Evolutionary conservation across 2,888 invertebrate species (phyloP), one percentile per base, ranked within the genome.

Genomic region (Mystacides longicornis): DNA sequence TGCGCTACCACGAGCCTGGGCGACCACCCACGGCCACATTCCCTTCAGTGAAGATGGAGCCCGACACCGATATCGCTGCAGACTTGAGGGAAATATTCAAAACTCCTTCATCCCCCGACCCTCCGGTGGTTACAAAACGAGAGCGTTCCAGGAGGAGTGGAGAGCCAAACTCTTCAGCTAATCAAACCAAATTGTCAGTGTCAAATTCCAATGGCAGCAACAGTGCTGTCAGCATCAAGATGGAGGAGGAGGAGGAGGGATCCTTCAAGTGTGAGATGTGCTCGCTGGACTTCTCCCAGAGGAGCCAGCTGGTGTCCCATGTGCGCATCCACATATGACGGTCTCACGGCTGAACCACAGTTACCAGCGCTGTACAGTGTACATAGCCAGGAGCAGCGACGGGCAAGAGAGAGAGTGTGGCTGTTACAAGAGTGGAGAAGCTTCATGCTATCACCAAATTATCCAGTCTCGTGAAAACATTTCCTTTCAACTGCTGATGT

Each of bases 181-280:
- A 7, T 14, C n/a, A 3, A 14, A 54, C 54, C 19, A 52, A 51
- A 2, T 22, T 47, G 18, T 19, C 49, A 19, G 53, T 43, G 18
- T n/a, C 23, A 3, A 20, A 42, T 4, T 2, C 31, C 16, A 45
- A 55, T 5, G 54, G 43, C 23, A 19, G 20, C 9, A 37, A 43
- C 45, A 22, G 31, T 9, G 65, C 69, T 1, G 68, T 70, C 56
- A 66, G 54, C 33, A 56, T 67, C 49, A 71, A 71, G 55, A 69
- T 72, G 48, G 71, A 75, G 50, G 65, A 72, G 1, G 68, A 72
- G 16, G 76, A 78, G 55, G 77, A 67, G 54, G 73, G 68, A 62
- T 83, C 83, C 45, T 88, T 81, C 71, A 85, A 83, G 63, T 91
- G 91, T 67, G 89, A 89, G 69, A 89, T 91, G 87, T 91, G 91